These are phyloP conservation scores for Macropus fuliginosus DNA, from an alignment of 2,797 vertebrate genomes.

Conservation along the genomic window DNA sequence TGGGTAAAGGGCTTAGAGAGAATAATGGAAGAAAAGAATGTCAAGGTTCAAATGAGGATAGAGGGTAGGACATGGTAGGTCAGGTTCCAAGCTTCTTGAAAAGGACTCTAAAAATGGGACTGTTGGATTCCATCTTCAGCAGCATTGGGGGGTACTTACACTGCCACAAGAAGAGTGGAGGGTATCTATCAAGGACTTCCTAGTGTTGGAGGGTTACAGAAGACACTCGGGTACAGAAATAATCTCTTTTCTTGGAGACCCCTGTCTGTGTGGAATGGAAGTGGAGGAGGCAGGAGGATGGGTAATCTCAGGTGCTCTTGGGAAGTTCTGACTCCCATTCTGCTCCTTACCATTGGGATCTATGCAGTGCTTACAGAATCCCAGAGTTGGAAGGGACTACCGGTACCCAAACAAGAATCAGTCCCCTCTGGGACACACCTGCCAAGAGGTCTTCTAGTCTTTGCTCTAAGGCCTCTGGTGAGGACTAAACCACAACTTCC, in stretches of 20 bases:
- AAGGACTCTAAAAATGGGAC: not conserved
- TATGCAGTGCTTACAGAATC: not conserved
- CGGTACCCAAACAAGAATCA: too few species aligned
- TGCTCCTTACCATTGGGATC: not conserved
- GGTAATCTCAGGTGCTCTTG: too few species aligned
- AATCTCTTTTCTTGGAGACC: not conserved
- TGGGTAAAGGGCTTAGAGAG: not conserved
- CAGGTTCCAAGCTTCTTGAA: not conserved
- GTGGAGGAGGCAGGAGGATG: not conserved
- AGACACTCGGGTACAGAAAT: not conserved
- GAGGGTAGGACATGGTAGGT: too few species aligned
- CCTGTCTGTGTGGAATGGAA: not conserved
- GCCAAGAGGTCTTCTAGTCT: fast-evolving
- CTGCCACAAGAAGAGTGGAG: not conserved
- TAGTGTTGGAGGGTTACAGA: not conserved
- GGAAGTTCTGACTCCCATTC: too few species aligned
- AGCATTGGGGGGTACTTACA: not conserved
- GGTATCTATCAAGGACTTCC: not conserved
- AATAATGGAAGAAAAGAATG: not conserved
- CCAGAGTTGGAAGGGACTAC: not conserved
- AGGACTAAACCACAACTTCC: not conserved
- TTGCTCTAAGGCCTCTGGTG: not conserved
- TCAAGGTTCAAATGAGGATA: not conserved
- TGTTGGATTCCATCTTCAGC: not conserved
- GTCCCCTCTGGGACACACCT: not conserved